These are phyloP conservation scores for Tenodera sinensis DNA, from an alignment of 2,888 invertebrate genomes.

Conservation along the genomic window DNA sequence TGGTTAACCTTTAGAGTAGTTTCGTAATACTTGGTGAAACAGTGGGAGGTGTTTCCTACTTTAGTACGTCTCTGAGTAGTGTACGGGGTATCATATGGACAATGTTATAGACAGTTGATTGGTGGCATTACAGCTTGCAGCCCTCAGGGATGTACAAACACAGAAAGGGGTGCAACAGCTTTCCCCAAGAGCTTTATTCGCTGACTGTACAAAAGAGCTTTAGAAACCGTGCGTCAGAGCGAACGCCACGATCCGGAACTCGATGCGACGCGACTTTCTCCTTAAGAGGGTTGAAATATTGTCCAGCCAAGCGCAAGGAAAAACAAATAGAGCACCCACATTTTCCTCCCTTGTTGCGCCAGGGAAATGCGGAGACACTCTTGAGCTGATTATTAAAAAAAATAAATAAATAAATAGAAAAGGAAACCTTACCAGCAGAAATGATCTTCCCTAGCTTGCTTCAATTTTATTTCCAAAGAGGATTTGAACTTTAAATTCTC, in stretches of 20 bases:
- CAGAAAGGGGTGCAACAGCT: no score
- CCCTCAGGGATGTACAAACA: no score
- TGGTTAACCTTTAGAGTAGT: no score
- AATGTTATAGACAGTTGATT: no score
- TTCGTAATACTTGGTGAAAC: no score
- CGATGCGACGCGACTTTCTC: background rate
- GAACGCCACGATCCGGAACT: background rate
- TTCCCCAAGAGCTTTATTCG: no score
- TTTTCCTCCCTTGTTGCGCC: background rate
- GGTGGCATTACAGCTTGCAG: no score
- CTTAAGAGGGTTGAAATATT: background rate
- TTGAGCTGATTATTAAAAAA: background rate
- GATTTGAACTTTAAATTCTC: background rate
- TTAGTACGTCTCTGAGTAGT: no score
- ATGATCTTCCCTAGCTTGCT: background rate
- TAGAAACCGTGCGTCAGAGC: background rate
- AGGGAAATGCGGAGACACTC: background rate
- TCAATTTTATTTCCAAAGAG: background rate
- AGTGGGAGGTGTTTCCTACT: no score
- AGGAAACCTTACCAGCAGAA: background rate
- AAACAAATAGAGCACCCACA: background rate
- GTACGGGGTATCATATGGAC: no score
- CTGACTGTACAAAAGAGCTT: background rate
- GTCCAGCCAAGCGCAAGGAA: background rate
- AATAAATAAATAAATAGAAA: background rate